A percentile compares a stretch with the other conserved stretches of the same genome.
Conservation (phyloP, 2,113 vertebrate genomes). For the Podiceps cristatus region DNA sequence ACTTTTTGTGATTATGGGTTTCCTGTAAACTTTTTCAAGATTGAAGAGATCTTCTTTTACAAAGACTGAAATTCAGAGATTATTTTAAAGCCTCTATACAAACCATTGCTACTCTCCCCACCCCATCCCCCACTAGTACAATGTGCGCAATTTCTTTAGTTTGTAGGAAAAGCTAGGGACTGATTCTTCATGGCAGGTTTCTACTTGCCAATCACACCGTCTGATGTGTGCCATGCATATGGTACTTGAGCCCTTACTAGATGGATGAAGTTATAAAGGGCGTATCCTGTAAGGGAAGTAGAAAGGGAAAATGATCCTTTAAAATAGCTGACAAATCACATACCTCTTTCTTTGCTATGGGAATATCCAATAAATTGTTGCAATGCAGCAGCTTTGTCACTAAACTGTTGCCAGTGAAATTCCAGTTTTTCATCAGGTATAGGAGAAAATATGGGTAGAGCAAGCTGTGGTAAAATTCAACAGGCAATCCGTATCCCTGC, state of each 20-base stretch:
- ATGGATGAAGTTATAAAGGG: neutral
- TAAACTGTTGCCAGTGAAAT: neutral
- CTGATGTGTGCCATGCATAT: neutral
- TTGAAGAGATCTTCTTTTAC: neutral
- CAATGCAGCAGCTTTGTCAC: neutral
- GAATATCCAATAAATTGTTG: neutral
- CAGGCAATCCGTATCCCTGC: neutral
- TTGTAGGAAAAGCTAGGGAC: neutral
- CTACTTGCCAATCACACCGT: neutral
- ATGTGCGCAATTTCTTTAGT: neutral
- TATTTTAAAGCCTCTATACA: neutral
- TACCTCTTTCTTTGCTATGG: neutral
- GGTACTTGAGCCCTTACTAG: neutral
- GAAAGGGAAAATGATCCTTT: slow-evolving; percentile 43
- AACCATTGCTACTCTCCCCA: neutral
- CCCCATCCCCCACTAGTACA: neutral
- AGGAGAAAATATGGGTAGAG: neutral
- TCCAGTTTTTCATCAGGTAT: neutral
- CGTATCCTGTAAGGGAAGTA: neutral
- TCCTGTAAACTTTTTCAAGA: neutral
- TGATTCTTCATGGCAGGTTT: neutral
- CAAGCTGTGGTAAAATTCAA: neutral
- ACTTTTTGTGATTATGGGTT: neutral
- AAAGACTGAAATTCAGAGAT: neutral
- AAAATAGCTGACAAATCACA: neutral